Evolutionary conservation across 2,113 vertebrate species (phyloP), one percentile per base, ranked within the genome.

Genomic region (Gymnorhina tibicen): DNA sequence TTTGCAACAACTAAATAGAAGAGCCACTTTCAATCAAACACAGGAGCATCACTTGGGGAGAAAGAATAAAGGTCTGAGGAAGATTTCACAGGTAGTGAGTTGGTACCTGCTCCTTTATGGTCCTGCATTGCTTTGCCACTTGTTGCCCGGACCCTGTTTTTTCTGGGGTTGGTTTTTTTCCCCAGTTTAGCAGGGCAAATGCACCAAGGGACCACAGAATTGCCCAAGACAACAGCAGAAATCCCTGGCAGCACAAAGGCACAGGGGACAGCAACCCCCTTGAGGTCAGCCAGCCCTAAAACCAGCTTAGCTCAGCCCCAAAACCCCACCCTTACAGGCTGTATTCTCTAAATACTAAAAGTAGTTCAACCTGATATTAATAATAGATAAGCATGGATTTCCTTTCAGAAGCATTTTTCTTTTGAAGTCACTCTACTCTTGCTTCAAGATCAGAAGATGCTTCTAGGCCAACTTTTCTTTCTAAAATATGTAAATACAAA

Each of bases 291-390:
- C 47, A 91, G 60, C 35, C 56, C 52, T 28, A 52, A 55, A 82
- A 44, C 4, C 35, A 47, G 64, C 35, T 60, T 5, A 39, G 23
- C 63, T 80, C 59, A 68, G 82, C 26, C 52, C 59, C 30, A 19
- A 73, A 72, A 20, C 33, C 27, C 50, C 72, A 69, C 22, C 59
- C 67, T 56, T 10, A 41, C 33, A 84, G 39, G 17, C 85, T 67
- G 37, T 28, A 55, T 64, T 87, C 77, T 79, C 32, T 15, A 67
- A 75, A 94, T 72, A 73, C 77, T 75, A 39, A 58, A 97, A 96
- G 89, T 96, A 96, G 92, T 95, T 97, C 96, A 97, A 94, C 79
- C 90, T 93, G 92, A 68, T 81, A 96, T 86, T 93, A 96, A 94
- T 93, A 94, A 93, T 96, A 85, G 89, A 93, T 91, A 91, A 90